These are phyloP conservation scores for Lumbricus terrestris DNA, from an alignment of 2,888 invertebrate species.

Conservation along the genomic window DNA sequence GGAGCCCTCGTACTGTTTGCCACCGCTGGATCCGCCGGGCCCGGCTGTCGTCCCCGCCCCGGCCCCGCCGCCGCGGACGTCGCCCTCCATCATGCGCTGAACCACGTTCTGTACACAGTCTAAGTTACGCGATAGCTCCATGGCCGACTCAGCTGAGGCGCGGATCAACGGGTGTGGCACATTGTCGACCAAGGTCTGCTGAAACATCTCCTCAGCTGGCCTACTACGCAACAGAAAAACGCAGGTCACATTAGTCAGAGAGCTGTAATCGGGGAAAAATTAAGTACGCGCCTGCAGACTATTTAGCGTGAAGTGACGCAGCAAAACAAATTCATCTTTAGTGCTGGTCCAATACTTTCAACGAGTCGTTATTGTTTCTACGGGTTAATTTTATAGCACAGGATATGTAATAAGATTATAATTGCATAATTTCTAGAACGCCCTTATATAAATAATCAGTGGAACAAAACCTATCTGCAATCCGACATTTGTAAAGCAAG, in stretches of 20 bases:
- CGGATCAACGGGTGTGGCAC: constrained; percentile 6
- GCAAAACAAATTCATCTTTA: background rate
- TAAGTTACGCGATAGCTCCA: constrained; percentile 23
- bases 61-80: constrained; percentile 14
- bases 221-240: background rate
- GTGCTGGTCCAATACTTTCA: background rate
- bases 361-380: background rate
- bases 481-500: background rate
- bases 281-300: no score
- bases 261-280: background rate
- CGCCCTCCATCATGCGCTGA: constrained; percentile 26
- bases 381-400: background rate
- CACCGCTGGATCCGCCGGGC: background rate
- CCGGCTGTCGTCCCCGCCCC: background rate
- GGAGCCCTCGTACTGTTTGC: constrained; percentile 28
- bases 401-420: background rate
- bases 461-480: background rate
- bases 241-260: background rate
- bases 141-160: constrained; percentile 6
- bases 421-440: background rate
- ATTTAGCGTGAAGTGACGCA: no score
- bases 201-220: constrained; percentile 16
- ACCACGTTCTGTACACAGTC: constrained; percentile 12
- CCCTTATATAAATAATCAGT: background rate
- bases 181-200: constrained; percentile 14